Evolutionary conservation across 1,140 invertebrate species (phyloP).

Genomic region (Vollenhovia emeryi): DNA sequence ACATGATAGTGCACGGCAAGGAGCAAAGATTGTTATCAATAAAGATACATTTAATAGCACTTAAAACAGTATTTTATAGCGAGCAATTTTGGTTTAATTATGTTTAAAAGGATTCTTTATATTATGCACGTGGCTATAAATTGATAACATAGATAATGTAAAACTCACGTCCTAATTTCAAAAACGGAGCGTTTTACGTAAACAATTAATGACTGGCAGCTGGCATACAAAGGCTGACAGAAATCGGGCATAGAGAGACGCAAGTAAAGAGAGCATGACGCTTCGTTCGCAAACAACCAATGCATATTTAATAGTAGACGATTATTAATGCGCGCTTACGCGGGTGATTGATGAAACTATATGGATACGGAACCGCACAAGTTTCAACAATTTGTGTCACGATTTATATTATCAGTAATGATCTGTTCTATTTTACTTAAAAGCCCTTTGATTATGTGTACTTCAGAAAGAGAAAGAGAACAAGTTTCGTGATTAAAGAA

Average conservation of each 20-base stretch:
- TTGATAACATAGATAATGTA: not conserved
- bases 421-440: conserved; percentile 19
- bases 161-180: conserved; percentile 23
- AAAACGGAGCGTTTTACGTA: conserved; percentile 32
- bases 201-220: conserved; percentile 69
- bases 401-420: conserved; percentile 31
- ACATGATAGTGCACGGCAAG: not conserved
- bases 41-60: not conserved
- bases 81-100: not conserved
- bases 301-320: conserved; percentile 79
- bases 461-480: not conserved
- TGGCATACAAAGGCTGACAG: conserved; percentile 38
- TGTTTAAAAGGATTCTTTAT: not conserved
- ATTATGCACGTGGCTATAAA: not conserved
- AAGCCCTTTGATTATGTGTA: not conserved
- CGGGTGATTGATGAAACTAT: conserved; percentile 77
- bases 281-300: conserved; percentile 72
- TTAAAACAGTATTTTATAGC: not conserved
- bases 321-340: conserved; percentile 79
- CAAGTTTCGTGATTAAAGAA: not conserved
- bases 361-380: conserved; percentile 36
- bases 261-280: conserved; percentile 17
- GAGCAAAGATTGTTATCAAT: not conserved
- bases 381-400: conserved; percentile 55
- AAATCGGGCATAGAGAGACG: conserved; percentile 3